Conservation (phyloP, 2,888 invertebrate genomes). For the Amblyjoppa fuscipennis region DNA sequence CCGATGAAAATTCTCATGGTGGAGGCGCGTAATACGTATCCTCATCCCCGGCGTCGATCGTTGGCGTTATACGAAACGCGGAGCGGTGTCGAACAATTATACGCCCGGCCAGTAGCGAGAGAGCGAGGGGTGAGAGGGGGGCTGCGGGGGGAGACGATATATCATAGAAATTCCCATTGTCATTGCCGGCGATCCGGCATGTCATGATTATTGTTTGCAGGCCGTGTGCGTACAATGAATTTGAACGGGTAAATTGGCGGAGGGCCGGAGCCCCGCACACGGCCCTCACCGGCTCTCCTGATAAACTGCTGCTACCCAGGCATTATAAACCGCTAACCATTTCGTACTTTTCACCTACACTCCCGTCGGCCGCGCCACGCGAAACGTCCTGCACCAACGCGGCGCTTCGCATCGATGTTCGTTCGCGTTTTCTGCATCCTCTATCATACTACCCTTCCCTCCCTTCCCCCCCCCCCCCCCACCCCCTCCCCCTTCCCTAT, state of each 20-base stretch:
- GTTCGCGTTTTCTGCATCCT: constrained; percentile 70
- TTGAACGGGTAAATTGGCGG: constrained; percentile 69
- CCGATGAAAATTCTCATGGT: constrained; percentile 51
- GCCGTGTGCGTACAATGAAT: constrained; percentile 81
- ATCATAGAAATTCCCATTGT: constrained; percentile 84
- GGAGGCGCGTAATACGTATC: constrained; percentile 45
- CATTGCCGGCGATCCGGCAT: constrained; percentile 83
- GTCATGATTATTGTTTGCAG: constrained; percentile 85
- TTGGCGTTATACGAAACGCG: constrained; percentile 54
- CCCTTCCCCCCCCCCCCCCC: no score
- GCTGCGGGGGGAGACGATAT: constrained; percentile 77
- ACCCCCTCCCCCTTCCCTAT: no score
- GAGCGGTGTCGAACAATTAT: constrained; percentile 84
- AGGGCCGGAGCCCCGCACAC: constrained; percentile 53
- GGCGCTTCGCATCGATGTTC: constrained; percentile 65
- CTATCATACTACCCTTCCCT: constrained; percentile 45
- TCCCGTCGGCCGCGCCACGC: constrained; percentile 53
- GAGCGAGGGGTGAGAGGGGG: background rate
- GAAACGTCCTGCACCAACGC: constrained; percentile 63
- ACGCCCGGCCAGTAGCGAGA: constrained; percentile 74
- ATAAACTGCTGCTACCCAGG: constrained; percentile 79
- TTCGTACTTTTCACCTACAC: constrained; percentile 80
- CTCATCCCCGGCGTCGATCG: constrained; percentile 26
- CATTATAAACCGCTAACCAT: constrained; percentile 81
- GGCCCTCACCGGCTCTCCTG: constrained; percentile 71